A percentile compares a stretch with the other conserved stretches of the same genome.
phyloP scores from a whole-genome alignment of 2,113 vertebrate species.

The Melospiza georgiana region DNA sequence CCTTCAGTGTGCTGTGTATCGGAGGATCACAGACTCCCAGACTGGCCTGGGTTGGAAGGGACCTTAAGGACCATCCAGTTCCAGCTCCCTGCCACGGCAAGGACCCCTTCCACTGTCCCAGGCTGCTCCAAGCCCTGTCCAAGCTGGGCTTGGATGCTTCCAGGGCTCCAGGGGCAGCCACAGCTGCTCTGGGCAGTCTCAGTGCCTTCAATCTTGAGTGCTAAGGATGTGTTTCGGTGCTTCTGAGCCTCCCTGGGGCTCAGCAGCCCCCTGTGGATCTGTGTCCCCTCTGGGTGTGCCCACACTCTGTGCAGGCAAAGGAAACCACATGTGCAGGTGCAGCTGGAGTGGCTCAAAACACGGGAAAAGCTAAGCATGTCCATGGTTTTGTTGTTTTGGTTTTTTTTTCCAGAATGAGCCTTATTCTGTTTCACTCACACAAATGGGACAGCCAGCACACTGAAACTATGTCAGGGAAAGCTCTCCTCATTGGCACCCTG shows the following conservation, averaged over 20 bases:
- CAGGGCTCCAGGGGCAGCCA: background rate
- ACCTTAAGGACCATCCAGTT: accelerated
- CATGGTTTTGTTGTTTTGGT: too few relatives aligned
- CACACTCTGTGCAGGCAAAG: background rate
- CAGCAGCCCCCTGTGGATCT: accelerated
- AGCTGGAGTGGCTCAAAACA: background rate
- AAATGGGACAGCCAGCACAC: background rate
- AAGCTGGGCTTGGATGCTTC: background rate
- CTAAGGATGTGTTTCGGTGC: accelerated
- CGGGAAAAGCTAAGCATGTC: background rate
- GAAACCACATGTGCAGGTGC: accelerated
- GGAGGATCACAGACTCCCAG: background rate
- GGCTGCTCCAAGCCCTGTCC: background rate
- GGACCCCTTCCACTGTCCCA: background rate
- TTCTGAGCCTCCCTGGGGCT: background rate
- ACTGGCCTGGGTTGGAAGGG: background rate
- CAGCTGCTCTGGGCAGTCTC: background rate
- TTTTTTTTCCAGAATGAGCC: background rate
- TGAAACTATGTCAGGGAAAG: background rate
- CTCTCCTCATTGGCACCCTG: background rate
- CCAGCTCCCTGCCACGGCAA: background rate
- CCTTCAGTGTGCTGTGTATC: background rate
- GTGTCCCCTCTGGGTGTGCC: accelerated
- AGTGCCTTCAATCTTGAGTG: accelerated
- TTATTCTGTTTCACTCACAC: background rate